Evolutionary conservation across 2,888 invertebrate genomes (phyloP), one percentile per base, ranked within the genome.

Genomic region (Himalopsyche anomala): DNA sequence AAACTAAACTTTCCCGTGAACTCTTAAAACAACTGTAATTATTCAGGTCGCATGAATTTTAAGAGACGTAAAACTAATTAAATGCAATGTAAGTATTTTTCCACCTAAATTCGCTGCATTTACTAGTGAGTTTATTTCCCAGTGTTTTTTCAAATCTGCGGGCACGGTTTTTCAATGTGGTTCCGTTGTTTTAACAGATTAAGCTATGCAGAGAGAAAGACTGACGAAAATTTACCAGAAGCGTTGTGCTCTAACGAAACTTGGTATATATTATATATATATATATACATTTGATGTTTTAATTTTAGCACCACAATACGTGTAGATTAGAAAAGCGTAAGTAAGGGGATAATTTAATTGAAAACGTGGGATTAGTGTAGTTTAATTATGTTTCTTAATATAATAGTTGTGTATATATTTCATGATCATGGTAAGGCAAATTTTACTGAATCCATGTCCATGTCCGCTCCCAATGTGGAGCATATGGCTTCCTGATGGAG

Each of bases 141-240:
- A 36, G 28, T 84, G 81, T 84, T 84, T 84, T 81, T 51, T 38
- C 42, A 84, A 81, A 84, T 69, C 81, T 55, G 45, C 69, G 56
- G 74, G 74, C 80, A 81, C 69, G 81, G 84, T 84, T 84, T 81
- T 81, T 45, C 19, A 74, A 81, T 62, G 84, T 55, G 81, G 81
- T 55, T 81, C 84, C 84, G 81, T 69, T 84, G 81, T 84, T 84
- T 84, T 84, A 84, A 84, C 81, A 69, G 81, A 62, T 84, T 84
- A 56, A 84, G 84, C 80, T 62, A 81, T 84, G 84, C 81, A 84
- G 40, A 45, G 45, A 51, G 51, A 56, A 42, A 69, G 42, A 84
- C 84, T 40, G 55, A 84, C 74, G 74, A 74, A 74, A 74, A 74
- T 74, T 74, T 74, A 74, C 74, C 15, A 74, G 38, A 74, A 74